Evolutionary conservation across 1,140 invertebrate species (phyloP), one percentile per base, ranked within the genome.

Genomic region (Paralvinella palmiformis): DNA sequence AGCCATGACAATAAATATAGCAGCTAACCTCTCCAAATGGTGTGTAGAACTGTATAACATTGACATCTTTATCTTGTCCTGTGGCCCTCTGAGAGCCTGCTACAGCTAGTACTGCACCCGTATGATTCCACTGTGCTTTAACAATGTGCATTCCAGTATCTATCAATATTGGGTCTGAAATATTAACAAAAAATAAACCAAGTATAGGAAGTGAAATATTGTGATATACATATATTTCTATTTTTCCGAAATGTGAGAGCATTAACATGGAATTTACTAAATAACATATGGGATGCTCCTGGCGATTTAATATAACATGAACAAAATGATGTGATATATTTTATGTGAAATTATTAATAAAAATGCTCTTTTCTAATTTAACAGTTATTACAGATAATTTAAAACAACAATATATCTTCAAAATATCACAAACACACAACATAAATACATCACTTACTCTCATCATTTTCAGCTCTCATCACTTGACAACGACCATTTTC

Each of bases 21-120:
- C n/a, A 56, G 64, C 66, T 66, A 83, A 90, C 88, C 77, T 92
- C 87, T 65, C 95, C 95, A 79, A 88, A 88, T 0, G 91, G 86
- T 59, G 86, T 89, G 74, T 94, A 96, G 76, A 98, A 96, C 69
- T 93, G 90, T 3, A 98, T 87, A 37, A 91, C 86, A 83, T 97
- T 97, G 0, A 85, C 83, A 52, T 90, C 87, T 55, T 88, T 88
- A 59, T 86, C 85, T 10, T 75, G 70, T 15, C 68, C 68, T 24
- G 86, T 4, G 33, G 73, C 74, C 37, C 79, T 65, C 70, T 87
- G 85, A 52, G 85, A 85, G 1, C 94, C 95, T 41, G 91, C 89
- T 3, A 95, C 86, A 1, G 93, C 95, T 29, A 98, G 69, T 1
- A 96, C 82, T 52, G 87, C 88, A 0, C 95, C 95, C 73, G 89